A percentile compares a stretch with the other conserved stretches of the same genome.
Evolutionary conservation across 2,888 invertebrate genomes (phyloP).

Genomic region (Leuctra nigra): DNA sequence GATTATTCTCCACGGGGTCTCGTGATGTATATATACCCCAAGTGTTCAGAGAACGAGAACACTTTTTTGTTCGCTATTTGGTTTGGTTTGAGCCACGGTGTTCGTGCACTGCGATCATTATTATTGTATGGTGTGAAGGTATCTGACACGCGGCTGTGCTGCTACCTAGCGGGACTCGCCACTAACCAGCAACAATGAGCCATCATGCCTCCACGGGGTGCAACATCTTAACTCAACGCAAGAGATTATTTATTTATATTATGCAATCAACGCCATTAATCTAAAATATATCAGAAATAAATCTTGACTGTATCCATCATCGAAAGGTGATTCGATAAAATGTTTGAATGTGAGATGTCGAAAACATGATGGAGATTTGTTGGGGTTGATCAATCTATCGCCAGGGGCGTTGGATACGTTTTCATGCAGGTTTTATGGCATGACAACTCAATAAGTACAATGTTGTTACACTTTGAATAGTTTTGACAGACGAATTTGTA

Average conservation of each 20-base stretch:
- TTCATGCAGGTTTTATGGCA: too few species aligned
- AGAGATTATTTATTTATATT: constrained; percentile 9
- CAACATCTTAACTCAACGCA: neutral
- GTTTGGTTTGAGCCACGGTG: neutral
- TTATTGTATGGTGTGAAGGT: constrained; percentile 13
- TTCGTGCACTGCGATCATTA: neutral
- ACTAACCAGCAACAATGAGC: constrained; percentile 23
- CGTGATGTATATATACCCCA: neutral
- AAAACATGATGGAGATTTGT: too few species aligned
- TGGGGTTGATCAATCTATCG: too few species aligned
- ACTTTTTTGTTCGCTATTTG: neutral
- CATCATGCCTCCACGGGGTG: constrained; percentile 19
- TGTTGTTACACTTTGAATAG: too few species aligned
- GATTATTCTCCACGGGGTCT: neutral
- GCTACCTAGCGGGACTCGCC: constrained; percentile 16
- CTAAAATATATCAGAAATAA: constrained; percentile 10
- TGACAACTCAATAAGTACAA: too few species aligned
- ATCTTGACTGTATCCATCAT: neutral
- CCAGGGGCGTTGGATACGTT: too few species aligned
- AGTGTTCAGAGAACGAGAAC: too few species aligned
- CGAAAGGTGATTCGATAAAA: neutral
- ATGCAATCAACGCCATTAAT: constrained; percentile 11
- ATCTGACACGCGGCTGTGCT: constrained; percentile 15
- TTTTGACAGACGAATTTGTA: too few species aligned
- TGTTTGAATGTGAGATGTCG: neutral